Evolutionary conservation across 2,888 invertebrate species (phyloP).

Genomic region (Rhopalosiphum nymphaeae): DNA sequence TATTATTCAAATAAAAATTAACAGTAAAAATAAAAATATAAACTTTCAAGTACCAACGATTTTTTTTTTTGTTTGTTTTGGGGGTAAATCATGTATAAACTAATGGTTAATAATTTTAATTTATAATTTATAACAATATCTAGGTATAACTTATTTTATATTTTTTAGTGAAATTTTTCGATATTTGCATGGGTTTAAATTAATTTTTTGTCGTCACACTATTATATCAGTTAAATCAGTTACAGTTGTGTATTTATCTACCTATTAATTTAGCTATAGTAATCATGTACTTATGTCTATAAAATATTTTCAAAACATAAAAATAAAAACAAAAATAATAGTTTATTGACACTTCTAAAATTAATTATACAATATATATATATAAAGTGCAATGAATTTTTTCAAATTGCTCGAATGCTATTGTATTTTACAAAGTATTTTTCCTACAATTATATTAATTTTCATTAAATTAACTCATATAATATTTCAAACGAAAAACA

Average conservation of each 20-base stretch:
- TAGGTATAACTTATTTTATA: neutral
- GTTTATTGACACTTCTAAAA: slow-evolving; percentile 46
- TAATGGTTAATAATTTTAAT: neutral
- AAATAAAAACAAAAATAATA: slow-evolving; percentile 37
- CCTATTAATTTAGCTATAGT: neutral
- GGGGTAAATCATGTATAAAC: neutral
- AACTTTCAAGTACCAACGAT: neutral
- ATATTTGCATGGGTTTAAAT: neutral
- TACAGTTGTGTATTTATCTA: neutral
- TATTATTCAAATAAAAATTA: neutral
- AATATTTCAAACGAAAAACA: slow-evolving; percentile 12
- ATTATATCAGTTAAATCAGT: neutral
- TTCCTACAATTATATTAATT: neutral
- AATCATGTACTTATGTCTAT: neutral
- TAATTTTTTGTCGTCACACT: neutral
- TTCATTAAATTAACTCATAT: neutral
- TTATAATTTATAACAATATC: neutral
- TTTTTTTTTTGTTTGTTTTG: neutral
- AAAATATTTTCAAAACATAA: neutral
- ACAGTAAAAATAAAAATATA: too few relatives aligned
- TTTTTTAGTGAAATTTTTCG: neutral
- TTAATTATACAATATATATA: slow-evolving; percentile 18
- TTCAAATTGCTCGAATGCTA: neutral
- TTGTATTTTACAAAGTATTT: neutral
- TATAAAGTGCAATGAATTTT: slow-evolving; percentile 24